Evolutionary conservation across 2,888 invertebrate species (phyloP), one percentile per base, ranked within the genome.

Genomic region (Ptilodon capucinus): DNA sequence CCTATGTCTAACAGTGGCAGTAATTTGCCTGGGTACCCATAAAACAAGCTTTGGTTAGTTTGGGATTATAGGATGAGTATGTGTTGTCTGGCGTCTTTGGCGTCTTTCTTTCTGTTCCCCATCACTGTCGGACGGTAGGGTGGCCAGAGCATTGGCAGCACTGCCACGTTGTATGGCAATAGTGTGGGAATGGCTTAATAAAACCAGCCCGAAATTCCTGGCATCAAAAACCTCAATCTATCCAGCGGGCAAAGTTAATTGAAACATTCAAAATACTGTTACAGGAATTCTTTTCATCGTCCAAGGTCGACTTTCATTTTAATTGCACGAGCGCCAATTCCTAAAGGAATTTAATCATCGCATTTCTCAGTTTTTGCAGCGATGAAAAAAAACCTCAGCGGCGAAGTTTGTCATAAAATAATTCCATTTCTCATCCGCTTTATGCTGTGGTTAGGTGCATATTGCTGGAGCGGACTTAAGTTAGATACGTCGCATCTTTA

Each of bases 341-440:
- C 17, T 4, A 11, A 17, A 32, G 46, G 51, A 57, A 54, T 54
- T 57, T 57, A 50, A 57, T 57, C 45, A 54, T 51, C 34, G 41
- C 42, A 46, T 54, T 54, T 50, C 40, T 21, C 25, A 32, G 23
- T 35, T 43, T 45, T 45, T 46, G 45, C 35, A 21, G 25, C 28
- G 28, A 32, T 40, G 21, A 40, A 28, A 43, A 28, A 43, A 46
- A 43, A 23, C 34, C 28, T n/a, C 21, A 9, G 32, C 13, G 35
- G 9, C 35, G 11, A 35, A 35, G 35, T 35, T 17, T 11, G 17
- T 35, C 35, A 35, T 35, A 18, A 17, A 17, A 17, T 35, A 17
- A 9, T 35, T 35, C 35, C 5, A 32, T 3, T 14, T 32, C 14
- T 32, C 14, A 35, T 35, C 17, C 17, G 35, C 35, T 17, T 17